phyloP scores from a whole-genome alignment of 2,888 invertebrate species.

The Dermolepida albohirtum region DNA sequence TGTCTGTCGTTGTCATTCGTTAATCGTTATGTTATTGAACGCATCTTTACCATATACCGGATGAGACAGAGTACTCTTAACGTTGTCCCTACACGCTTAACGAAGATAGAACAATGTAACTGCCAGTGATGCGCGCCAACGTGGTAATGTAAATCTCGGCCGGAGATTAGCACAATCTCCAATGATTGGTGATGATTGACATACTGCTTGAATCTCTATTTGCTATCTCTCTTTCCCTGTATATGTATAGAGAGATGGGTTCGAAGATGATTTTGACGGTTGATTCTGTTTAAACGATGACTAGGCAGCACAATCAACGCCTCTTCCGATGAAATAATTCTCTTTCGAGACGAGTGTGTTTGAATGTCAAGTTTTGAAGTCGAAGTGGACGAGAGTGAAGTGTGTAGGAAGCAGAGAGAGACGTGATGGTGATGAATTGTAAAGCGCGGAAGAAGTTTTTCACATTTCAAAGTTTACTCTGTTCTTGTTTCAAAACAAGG shows the following conservation, averaged over 20 bases:
- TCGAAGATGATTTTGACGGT: conserved; percentile 29
- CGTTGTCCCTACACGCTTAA: background rate
- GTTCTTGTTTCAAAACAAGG: background rate
- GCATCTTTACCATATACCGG: conserved; percentile 29
- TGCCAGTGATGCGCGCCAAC: conserved; percentile 35
- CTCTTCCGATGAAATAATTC: conserved; percentile 19
- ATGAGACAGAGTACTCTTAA: conserved; percentile 18
- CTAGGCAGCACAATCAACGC: conserved; percentile 24
- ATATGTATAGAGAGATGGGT: conserved; percentile 3
- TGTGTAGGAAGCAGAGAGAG: conserved; percentile 13
- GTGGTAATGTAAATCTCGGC: conserved; percentile 35
- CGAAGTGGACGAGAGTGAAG: conserved; percentile 14
- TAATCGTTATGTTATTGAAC: conserved; percentile 42
- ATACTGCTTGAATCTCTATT: conserved; percentile 11
- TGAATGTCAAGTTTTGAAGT: conserved; percentile 3
- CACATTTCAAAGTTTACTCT: conserved; percentile 9
- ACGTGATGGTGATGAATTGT: conserved; percentile 5
- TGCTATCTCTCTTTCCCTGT: conserved; percentile 5
- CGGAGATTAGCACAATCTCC: conserved; percentile 45
- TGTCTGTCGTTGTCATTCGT: conserved; percentile 39
- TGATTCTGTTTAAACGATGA: conserved; percentile 34
- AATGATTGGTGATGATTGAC: conserved; percentile 47
- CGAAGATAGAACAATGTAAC: conserved; percentile 25
- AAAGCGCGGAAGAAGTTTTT: conserved; percentile 1
- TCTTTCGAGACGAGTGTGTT: conserved; percentile 10